Percentiles rank a stretch among this genome's conserved stretches.
These are phyloP conservation scores for Drosophila pseudoobscura DNA, from an alignment of 1,140 invertebrate genomes.

Conservation along the genomic window DNA sequence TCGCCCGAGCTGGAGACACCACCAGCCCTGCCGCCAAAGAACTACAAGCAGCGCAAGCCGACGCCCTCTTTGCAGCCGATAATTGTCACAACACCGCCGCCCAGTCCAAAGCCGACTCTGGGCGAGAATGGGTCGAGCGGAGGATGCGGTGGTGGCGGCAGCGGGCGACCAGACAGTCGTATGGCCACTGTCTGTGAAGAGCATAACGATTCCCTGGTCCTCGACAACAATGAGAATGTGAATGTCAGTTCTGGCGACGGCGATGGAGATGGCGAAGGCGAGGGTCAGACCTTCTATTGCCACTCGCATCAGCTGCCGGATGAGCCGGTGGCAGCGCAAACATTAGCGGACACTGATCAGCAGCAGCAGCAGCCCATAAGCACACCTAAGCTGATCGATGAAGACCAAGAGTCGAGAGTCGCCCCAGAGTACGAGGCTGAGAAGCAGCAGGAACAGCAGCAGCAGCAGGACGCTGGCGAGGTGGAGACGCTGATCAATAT, in stretches of 20 bases:
- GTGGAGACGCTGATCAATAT: constrained; percentile 83
- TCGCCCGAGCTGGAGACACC: constrained; percentile 84
- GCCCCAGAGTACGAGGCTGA: constrained; percentile 2
- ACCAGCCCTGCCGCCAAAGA: constrained; percentile 91
- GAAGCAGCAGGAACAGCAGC: constrained; percentile 1
- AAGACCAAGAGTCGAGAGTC: constrained; percentile 1
- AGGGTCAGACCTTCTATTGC: constrained; percentile 48
- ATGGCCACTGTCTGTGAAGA: constrained; percentile 79
- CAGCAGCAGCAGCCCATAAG: constrained; percentile 32
- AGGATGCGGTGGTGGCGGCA: too few species aligned
- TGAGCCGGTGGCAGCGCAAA: constrained; percentile 14
- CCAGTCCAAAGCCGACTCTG: constrained; percentile 72
- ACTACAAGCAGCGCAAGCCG: constrained; percentile 69
- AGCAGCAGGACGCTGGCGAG: constrained; percentile 74
- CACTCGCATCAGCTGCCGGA: constrained; percentile 71
- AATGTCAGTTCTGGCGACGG: constrained; percentile 10
- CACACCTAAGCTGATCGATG: constrained; percentile 50
- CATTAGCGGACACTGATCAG: too few species aligned
- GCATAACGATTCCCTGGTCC: constrained; percentile 41
- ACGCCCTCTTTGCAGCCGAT: constrained; percentile 33
- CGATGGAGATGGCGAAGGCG: constrained; percentile 8
- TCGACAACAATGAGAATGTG: constrained; percentile 60
- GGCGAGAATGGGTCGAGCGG: constrained; percentile 38
- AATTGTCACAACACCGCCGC: constrained; percentile 74
- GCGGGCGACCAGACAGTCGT: constrained; percentile 37